A percentile compares a stretch with the other conserved stretches of the same genome.
Conservation (phyloP, 2,888 invertebrate species). For the Agrenia bidenticulata region DNA sequence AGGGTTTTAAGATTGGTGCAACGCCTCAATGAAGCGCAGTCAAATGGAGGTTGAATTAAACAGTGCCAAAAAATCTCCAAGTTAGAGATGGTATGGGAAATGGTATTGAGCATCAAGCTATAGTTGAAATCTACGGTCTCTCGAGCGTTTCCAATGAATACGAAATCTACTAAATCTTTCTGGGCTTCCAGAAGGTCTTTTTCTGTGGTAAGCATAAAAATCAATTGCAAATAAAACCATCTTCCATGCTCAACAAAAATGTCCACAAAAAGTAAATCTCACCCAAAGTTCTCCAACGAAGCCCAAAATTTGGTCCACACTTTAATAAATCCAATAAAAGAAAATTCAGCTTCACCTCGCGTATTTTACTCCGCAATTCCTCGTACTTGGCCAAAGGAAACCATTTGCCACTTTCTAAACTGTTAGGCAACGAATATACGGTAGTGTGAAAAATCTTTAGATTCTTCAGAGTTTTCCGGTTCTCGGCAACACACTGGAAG, state of each 20-base stretch:
- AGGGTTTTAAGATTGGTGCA: slow-evolving; percentile 17
- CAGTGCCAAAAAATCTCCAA: slow-evolving; percentile 19
- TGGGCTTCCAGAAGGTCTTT: slow-evolving; percentile 21
- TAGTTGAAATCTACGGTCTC: not conserved
- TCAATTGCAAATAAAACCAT: not conserved
- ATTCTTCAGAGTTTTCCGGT: slow-evolving; percentile 10
- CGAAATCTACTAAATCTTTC: slow-evolving; percentile 18
- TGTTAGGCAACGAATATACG: not conserved
- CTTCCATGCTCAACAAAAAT: not conserved
- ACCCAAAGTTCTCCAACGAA: slow-evolving; percentile 27
- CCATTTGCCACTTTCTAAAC: not conserved
- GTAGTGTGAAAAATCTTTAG: slow-evolving; percentile 26
- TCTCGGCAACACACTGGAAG: slow-evolving; percentile 20
- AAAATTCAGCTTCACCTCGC: slow-evolving; percentile 21
- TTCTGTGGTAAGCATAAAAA: slow-evolving; percentile 17
- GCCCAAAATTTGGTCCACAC: slow-evolving; percentile 14
- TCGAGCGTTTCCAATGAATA: slow-evolving; percentile 12
- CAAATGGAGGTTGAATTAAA: slow-evolving; percentile 16
- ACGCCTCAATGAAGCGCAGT: slow-evolving; percentile 13
- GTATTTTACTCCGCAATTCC: slow-evolving; percentile 2
- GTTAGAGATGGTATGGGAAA: slow-evolving; percentile 15
- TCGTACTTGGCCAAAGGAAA: slow-evolving; percentile 11
- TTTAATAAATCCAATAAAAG: slow-evolving; percentile 21
- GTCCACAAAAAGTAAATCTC: not conserved
- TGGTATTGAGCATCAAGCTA: slow-evolving; percentile 14